Evolutionary conservation across 2,113 vertebrate species (phyloP).

Genomic region (Orientallactaga bullata): DNA sequence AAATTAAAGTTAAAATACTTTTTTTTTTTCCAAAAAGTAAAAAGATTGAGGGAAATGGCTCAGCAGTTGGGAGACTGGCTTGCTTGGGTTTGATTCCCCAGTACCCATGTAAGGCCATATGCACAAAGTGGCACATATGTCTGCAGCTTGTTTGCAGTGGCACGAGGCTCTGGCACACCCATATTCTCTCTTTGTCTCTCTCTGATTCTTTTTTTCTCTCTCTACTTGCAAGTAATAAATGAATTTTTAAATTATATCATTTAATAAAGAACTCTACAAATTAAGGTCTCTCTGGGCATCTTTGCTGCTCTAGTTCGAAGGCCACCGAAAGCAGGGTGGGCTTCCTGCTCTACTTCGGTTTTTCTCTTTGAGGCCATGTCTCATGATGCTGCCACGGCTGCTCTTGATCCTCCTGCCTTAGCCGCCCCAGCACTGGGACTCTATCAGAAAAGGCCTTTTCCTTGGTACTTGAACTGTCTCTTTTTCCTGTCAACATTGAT

Average conservation of each 20-base stretch:
- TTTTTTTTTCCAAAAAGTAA: too few species aligned
- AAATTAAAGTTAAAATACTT: background rate
- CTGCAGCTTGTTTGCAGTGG: too few species aligned
- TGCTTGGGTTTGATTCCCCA: too few species aligned
- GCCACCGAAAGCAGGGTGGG: background rate
- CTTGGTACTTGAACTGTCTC: constrained; percentile 1
- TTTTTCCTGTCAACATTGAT: constrained; percentile 47
- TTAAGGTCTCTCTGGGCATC: background rate
- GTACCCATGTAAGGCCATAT: too few species aligned
- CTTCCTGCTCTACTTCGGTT: background rate
- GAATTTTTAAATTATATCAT: background rate
- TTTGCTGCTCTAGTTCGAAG: background rate
- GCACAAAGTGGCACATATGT: too few species aligned
- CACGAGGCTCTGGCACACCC: too few species aligned
- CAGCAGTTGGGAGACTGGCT: too few species aligned
- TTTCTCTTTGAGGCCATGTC: background rate
- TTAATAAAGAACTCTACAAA: background rate
- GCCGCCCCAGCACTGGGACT: background rate
- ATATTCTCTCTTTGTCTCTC: too few species aligned
- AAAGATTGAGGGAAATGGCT: too few species aligned
- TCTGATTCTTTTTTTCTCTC: too few species aligned
- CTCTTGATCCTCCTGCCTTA: background rate
- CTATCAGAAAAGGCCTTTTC: background rate
- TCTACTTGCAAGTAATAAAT: too few species aligned
- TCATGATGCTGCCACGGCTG: too few species aligned